Evolutionary conservation across 2,113 vertebrate genomes (phyloP), one percentile per base, ranked within the genome.

Genomic region (Anhinga anhinga): DNA sequence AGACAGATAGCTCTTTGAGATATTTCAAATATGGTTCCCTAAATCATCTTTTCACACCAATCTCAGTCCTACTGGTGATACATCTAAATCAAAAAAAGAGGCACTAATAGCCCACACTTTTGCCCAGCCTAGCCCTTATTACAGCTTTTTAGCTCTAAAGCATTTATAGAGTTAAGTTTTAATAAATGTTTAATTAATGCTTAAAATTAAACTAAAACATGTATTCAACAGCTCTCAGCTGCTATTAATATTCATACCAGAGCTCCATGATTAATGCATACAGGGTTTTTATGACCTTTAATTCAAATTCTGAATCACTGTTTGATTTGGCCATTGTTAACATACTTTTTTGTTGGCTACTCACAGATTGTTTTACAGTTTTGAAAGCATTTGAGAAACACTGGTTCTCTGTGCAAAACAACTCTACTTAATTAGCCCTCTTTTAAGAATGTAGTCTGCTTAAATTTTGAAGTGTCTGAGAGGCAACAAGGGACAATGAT

Each of bases 271-370:
- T 95, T 96, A 96, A 96, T 90, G 85, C 85, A 95, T 88, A 90
- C 80, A 93, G 76, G 59, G 90, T 27, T 94, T 97, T 96, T 97
- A 94, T 93, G 95, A 95, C 92, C 86, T 96, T 97, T 95, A 97
- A 95, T 97, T 97, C 90, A 70, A 86, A 93, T 93, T 92, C 90
- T 93, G 90, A 96, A 95, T 92, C 86, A 88, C 76, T 97, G 96
- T 97, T 97, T 97, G 92, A 97, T 95, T 97, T 97, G 96, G 93
- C 90, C 88, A 90, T 95, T 96, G 74, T 95, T 88, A 96, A 74
- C 85, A 81, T 86, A 83, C 86, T 88, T 93, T 86, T 97, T 92
- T 83, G 94, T 86, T 95, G 94, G 94, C 95, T 88, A 93, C 86
- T 93, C 82, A 47, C 83, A 86, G 76, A 95, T 83, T 93, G 79